Evolutionary conservation across 2,888 invertebrate genomes (phyloP).

Genomic region (Acleris laterana): DNA sequence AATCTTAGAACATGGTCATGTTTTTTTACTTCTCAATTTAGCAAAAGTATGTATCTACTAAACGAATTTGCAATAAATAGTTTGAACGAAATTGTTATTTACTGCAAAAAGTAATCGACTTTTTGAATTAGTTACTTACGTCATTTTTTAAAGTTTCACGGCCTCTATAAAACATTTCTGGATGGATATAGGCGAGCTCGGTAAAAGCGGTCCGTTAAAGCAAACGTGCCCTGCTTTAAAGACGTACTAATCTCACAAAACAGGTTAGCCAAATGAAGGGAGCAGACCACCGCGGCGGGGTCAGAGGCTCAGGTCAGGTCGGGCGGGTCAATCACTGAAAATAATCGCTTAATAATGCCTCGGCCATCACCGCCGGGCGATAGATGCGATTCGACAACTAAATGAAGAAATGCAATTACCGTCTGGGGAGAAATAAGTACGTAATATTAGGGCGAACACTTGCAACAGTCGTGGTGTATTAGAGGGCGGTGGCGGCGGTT

Average conservation of each 20-base stretch:
- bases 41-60: no score
- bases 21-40: no score
- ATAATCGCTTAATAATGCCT: slow-evolving; percentile 59
- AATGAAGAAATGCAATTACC: slow-evolving; percentile 61
- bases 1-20: neutral
- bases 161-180: no score
- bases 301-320: slow-evolving; percentile 73
- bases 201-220: slow-evolving; percentile 16
- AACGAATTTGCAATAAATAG: no score
- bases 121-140: no score
- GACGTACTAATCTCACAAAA: slow-evolving; percentile 50
- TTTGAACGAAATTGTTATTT: no score
- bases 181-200: neutral
- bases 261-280: slow-evolving; percentile 75
- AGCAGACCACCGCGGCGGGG: slow-evolving; percentile 69
- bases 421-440: slow-evolving; percentile 49
- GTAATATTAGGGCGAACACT: slow-evolving; percentile 51
- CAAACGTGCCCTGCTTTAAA: slow-evolving; percentile 19
- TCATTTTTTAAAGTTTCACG: no score
- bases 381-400: slow-evolving; percentile 53
- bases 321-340: slow-evolving; percentile 64
- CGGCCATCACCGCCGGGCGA: slow-evolving; percentile 36
- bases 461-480: slow-evolving; percentile 51
- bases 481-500: slow-evolving; percentile 50
- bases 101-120: no score